Evolutionary conservation across 1,140 invertebrate species (phyloP), one percentile per base, ranked within the genome.

Genomic region (Subanguina moxae): DNA sequence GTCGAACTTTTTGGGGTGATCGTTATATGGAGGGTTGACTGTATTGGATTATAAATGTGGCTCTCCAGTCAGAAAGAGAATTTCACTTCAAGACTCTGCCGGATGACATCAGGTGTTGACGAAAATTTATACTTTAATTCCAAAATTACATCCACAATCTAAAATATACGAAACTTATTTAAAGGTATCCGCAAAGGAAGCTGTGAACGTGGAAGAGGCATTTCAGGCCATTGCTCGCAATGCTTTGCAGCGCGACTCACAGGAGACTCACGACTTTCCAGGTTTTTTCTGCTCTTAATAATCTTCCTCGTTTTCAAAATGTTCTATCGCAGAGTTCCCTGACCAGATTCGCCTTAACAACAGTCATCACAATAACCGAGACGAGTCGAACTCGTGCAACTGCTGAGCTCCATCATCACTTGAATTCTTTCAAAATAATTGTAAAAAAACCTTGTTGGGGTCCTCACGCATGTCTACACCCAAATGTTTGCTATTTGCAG

Each of bases 161-260:
- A 62, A 21, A 59, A 21, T 30, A 28, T 56, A 25, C 45, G 25
- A 28, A 38, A 23, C 25, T 46, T 19, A 62, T 23, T 70, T 67
- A 11, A 70, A 74, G 46, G 80, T 80, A 17, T 84, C 78, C 19
- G 79, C 77, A 13, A 76, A 78, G 45, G 77, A 83, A n/a, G 82
- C 67, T 8, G 59, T 83, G 1, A 83, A 80, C 43, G 78, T 83
- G 7, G 82, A 83, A 57, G 79, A 79, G 5, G 66, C 64, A 23
- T 76, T 75, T 27, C 42, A 70, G 67, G 81, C 73, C 1, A 82
- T 82, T 63, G 80, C 80, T 23, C 70, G 78, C 15, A 72, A 77
- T 45, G 80, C 80, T 9, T 67, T 82, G 17, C 67, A 73, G 15
- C 69, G 81, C 27, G 80, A 82, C 30, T 64, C 72, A 0, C 80